Conservation (phyloP, 30 jellyfish, hydroid and myxozoan species). For the Phacellophora camtschatica region DNA sequence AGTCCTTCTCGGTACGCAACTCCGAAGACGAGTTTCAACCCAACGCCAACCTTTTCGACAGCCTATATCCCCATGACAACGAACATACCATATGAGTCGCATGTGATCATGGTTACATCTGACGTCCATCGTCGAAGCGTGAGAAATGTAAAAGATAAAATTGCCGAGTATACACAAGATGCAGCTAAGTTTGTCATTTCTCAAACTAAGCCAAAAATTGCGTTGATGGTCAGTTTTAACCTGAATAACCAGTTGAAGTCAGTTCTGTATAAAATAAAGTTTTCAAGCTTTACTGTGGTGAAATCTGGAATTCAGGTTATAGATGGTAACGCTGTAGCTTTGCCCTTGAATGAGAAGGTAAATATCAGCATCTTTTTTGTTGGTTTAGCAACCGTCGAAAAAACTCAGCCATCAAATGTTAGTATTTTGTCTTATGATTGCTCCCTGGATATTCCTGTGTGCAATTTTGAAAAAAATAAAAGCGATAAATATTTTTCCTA, state of each 20-base stretch:
- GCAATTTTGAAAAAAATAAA: too few relatives aligned
- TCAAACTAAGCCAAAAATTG: too few relatives aligned
- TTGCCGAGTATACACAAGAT: too few relatives aligned
- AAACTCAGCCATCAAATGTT: too few relatives aligned
- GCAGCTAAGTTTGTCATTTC: too few relatives aligned
- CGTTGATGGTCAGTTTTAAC: neutral
- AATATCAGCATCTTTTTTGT: neutral
- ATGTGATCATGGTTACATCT: neutral
- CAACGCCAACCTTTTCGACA: constrained; percentile 8
- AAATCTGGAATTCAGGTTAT: neutral
- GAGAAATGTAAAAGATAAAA: constrained; percentile 1
- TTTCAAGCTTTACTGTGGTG: neutral
- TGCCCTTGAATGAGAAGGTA: neutral
- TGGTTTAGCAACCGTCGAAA: too few relatives aligned
- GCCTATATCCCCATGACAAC: neutral
- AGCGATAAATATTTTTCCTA: too few relatives aligned
- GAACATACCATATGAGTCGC: neutral
- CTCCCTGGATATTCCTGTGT: too few relatives aligned
- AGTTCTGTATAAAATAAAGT: neutral
- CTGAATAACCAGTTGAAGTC: neutral
- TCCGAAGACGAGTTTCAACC: constrained; percentile 15
- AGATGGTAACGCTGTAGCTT: constrained; percentile 2
- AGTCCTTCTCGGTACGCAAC: neutral
- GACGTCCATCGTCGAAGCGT: neutral
- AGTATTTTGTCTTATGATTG: too few relatives aligned